Evolutionary conservation across 2,113 vertebrate genomes (phyloP).

Genomic region (Carassius auratus): DNA sequence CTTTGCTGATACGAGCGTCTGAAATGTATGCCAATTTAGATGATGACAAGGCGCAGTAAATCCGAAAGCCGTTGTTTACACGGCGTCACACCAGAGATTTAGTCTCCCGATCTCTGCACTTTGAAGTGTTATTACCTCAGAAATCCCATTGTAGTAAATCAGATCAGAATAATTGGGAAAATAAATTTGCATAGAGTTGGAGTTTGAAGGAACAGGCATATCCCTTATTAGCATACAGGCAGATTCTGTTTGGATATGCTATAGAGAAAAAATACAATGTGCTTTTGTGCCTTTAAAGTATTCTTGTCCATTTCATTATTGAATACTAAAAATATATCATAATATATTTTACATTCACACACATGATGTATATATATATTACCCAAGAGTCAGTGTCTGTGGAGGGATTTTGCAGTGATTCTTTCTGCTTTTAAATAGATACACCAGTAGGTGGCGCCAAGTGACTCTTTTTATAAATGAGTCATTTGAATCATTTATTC

Average conservation of each 20-base stretch:
- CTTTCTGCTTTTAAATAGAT: no score
- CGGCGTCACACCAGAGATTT: constrained; percentile 54
- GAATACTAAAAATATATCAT: background rate
- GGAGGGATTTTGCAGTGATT: no score
- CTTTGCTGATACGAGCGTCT: constrained; percentile 41
- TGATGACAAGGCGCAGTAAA: constrained; percentile 57
- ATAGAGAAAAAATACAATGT: background rate
- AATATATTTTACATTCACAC: background rate
- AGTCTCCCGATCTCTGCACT: constrained; percentile 43
- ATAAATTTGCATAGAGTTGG: constrained; percentile 52
- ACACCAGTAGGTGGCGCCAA: no score
- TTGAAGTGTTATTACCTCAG: constrained; percentile 59
- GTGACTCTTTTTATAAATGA: no score
- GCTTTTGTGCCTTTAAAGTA: background rate
- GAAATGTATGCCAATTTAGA: constrained; percentile 57
- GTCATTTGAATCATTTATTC: no score
- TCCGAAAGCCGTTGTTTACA: constrained; percentile 55
- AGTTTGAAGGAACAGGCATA: constrained; percentile 26
- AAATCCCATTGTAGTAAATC: constrained; percentile 57
- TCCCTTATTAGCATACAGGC: constrained; percentile 10
- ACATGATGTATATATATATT: background rate
- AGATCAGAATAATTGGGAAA: constrained; percentile 56
- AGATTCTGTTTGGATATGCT: background rate
- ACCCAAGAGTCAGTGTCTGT: background rate
- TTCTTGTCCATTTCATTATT: background rate